Conservation (phyloP, 2,113 vertebrate genomes). For the Callocephalon fimbriatum region DNA sequence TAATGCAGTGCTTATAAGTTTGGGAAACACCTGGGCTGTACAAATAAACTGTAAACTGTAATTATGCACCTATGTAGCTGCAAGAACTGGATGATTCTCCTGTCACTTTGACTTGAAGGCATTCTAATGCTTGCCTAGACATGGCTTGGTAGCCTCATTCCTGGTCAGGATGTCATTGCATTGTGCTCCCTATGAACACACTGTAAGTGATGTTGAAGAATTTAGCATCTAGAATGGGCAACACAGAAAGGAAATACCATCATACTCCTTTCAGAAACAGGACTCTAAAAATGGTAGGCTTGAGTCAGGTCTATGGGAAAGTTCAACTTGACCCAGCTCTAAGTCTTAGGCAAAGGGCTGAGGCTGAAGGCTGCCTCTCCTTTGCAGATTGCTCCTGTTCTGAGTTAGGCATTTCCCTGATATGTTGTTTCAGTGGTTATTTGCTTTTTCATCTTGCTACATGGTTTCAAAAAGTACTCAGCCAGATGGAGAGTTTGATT, state of each 20-base stretch:
- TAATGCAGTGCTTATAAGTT: not conserved
- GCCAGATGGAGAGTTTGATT: slow-evolving; percentile 16
- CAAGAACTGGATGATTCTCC: not conserved
- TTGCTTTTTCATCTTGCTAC: not conserved
- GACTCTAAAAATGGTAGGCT: not conserved
- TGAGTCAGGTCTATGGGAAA: rapidly evolving
- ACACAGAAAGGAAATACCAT: not conserved
- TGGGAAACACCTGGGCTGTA: not conserved
- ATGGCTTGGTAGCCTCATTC: rapidly evolving
- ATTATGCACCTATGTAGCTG: not conserved
- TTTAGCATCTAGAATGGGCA: not conserved
- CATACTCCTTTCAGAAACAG: not conserved
- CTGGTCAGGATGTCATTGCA: not conserved
- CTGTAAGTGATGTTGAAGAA: not conserved
- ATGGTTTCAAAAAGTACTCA: not conserved
- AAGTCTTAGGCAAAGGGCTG: not conserved
- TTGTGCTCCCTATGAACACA: not conserved
- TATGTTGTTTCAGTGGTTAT: not conserved
- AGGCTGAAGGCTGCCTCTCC: not conserved
- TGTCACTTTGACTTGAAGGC: not conserved
- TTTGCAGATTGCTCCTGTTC: not conserved
- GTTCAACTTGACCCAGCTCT: not conserved
- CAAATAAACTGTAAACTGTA: not conserved
- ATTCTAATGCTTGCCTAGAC: rapidly evolving
- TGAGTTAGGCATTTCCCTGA: not conserved